Base-by-base conservation (phyloP, 37 sponge, comb jelly and placozoan species). In the Spongilla lacustris region DNA sequence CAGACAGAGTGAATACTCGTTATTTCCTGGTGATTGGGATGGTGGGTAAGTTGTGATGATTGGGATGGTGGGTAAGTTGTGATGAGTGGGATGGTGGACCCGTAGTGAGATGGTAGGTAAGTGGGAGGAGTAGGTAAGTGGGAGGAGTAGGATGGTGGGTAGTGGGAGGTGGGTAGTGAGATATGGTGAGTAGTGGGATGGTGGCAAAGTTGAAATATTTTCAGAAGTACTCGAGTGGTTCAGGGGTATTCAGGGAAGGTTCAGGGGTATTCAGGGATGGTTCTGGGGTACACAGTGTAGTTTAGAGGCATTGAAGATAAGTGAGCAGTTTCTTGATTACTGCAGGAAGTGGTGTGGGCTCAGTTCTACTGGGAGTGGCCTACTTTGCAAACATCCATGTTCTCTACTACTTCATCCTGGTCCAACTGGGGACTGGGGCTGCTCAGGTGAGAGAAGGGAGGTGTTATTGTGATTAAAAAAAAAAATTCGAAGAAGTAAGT, bases 321-420 rank as follows among this genome's bases (percentile, higher is more conserved):
- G 1, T 58, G 0, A 58, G 19, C 21, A 17, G 58, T 58, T 6
- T 8, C 11, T 10, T 58, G 58, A 13, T 58, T 58, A 17, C 1
- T 58, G 33, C 80, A 93, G 95, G 95, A 6, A 88, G 83, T 89
- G 87, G 71, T 11, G 22, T 93, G 25, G 24, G 23, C 35, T 73
- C 68, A 26, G 41, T 37, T 46, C 83, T 93, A n/a, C 58, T 98
- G 66, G 98, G 98, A 48, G 71, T 94, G 80, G 91, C 92, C 26
- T 91, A 92, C 74, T 98, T 87, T 77, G 74, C 82, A 25, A 78
- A 92, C 32, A 92, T 98, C 27, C 97, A 98, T 84, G n/a, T 33
- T 28, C 75, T 93, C 33, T 73, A 48, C 67, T 98, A 94, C 82
- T 98, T 96, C 77, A 84, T 98, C 27, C 68, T 94, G 14, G 84